Percentiles rank a stretch among this genome's conserved stretches.
Conservation (phyloP, 2,888 invertebrate species). For the Byasa hedistus region DNA sequence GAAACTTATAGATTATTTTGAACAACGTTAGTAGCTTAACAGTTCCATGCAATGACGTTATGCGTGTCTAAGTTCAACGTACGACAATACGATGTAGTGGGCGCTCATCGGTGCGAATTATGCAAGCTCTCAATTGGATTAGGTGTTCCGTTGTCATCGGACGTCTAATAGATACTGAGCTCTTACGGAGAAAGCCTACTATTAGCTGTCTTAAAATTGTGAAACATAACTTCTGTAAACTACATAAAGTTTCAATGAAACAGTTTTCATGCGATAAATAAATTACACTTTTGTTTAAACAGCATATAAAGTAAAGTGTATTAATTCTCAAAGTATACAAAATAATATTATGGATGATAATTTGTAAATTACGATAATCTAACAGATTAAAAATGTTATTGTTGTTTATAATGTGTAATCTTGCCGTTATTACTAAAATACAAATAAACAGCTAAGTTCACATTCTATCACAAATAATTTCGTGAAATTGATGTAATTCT, state of each 20-base stretch:
- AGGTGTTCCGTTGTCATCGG: constrained; percentile 54
- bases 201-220: not conserved
- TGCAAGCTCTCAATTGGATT: constrained; percentile 69
- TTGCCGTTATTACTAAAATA: not conserved
- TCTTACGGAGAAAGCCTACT: constrained; percentile 25
- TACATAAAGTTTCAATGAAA: constrained; percentile 41
- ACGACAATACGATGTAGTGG: constrained; percentile 41
- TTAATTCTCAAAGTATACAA: too few relatives aligned
- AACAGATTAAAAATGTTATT: too few relatives aligned
- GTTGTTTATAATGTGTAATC: not conserved
- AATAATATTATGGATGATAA: too few relatives aligned
- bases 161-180: constrained; percentile 47
- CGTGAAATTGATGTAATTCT: not conserved
- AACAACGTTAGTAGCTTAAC: not conserved
- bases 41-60: constrained; percentile 32
- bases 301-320: too few relatives aligned
- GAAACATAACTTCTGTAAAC: constrained; percentile 8
- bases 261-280: not conserved
- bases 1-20: not conserved
- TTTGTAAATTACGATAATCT: too few relatives aligned
- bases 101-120: constrained; percentile 56
- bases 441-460: not conserved
- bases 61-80: constrained; percentile 41
- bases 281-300: too few relatives aligned
- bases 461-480: not conserved